Percentiles rank a stretch among this genome's conserved stretches.
Evolutionary conservation across 1,140 invertebrate species (phyloP).

Genomic region (Drosophila ficusphila): DNA sequence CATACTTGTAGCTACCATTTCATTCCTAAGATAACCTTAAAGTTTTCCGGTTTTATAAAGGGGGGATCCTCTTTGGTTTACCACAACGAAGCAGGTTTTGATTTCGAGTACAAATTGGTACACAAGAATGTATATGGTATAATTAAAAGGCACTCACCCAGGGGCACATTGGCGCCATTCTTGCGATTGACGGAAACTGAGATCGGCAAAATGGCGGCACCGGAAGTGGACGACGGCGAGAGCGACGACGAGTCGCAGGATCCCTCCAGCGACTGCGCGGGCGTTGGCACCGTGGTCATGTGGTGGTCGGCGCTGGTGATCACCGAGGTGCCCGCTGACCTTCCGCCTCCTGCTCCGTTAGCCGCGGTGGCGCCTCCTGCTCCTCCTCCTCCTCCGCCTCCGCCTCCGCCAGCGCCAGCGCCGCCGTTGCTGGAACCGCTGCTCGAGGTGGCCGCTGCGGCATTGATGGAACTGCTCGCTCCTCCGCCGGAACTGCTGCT

Average conservation of each 20-base stretch:
- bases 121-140: too few relatives aligned
- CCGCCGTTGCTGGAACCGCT: constrained; percentile 66
- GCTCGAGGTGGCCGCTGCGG: constrained; percentile 79
- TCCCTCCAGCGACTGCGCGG: constrained; percentile 78
- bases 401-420: constrained; percentile 11
- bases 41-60: too few relatives aligned
- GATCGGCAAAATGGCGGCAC: constrained; percentile 71
- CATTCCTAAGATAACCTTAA: too few relatives aligned
- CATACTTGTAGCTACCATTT: too few relatives aligned
- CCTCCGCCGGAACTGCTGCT: constrained; percentile 54
- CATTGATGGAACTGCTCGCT: constrained; percentile 72
- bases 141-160: constrained; percentile 80
- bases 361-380: not conserved
- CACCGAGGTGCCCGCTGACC: constrained; percentile 43
- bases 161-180: constrained; percentile 71
- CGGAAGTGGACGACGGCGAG: constrained; percentile 82
- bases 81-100: too few relatives aligned
- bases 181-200: constrained; percentile 82
- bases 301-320: constrained; percentile 75
- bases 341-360: constrained; percentile 8
- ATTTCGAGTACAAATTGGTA: too few relatives aligned
- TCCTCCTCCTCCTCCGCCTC: constrained; percentile 7
- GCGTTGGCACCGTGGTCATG: constrained; percentile 78
- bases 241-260: constrained; percentile 83
- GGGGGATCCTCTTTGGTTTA: too few relatives aligned